Evolutionary conservation across 2,888 invertebrate genomes (phyloP).

Genomic region (Neoascia interrupta): DNA sequence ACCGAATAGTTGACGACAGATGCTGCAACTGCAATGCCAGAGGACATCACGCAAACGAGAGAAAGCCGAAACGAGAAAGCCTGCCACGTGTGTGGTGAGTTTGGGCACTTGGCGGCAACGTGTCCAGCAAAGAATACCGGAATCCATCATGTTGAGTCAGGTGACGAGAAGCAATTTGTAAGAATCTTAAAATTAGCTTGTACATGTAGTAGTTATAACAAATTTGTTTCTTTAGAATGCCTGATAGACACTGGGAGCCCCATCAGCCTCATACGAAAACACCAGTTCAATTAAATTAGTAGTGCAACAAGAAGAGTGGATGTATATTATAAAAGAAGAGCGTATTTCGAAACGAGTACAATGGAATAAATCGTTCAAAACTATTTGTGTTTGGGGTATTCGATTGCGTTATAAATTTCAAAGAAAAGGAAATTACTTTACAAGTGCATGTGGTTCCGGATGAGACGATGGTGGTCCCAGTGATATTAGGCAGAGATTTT

Average conservation of each 20-base stretch:
- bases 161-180: slow-evolving; percentile 15
- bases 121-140: neutral
- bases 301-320: too few species aligned
- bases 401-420: neutral
- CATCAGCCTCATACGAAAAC: slow-evolving; percentile 14
- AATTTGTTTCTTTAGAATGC: slow-evolving; percentile 5
- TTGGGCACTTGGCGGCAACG: slow-evolving; percentile 12
- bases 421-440: slow-evolving; percentile 4
- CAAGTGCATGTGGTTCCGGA: slow-evolving; percentile 4
- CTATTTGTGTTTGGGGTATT: neutral
- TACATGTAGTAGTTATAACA: neutral
- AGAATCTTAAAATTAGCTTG: neutral
- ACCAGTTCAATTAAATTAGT: too few species aligned
- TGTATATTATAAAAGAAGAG: too few species aligned
- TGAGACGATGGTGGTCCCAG: slow-evolving; percentile 12
- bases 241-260: slow-evolving; percentile 20
- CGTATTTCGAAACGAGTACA: too few species aligned
- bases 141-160: neutral
- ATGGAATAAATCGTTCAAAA: too few species aligned
- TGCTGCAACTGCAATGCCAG: slow-evolving; percentile 19
- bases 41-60: slow-evolving; percentile 28
- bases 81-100: slow-evolving; percentile 4
- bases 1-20: neutral
- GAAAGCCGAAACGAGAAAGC: slow-evolving; percentile 25
- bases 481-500: slow-evolving; percentile 22